Percentiles rank a stretch among this genome's conserved stretches.
Evolutionary conservation across 2,113 vertebrate genomes (phyloP).

Genomic region (Paraplagusia blochii): DNA sequence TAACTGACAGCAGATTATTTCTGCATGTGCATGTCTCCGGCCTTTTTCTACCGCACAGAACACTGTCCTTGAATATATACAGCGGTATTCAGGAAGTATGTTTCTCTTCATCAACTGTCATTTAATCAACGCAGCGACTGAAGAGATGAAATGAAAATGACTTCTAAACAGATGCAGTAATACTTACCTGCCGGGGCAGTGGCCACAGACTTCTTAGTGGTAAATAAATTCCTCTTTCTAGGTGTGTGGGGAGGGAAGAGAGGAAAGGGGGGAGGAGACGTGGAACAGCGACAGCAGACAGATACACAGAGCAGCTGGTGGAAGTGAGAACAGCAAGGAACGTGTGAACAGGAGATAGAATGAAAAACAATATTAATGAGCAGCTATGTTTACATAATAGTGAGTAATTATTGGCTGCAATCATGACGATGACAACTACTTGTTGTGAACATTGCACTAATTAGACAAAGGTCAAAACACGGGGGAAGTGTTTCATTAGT

Average conservation of each 20-base stretch:
- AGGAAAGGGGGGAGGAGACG: not conserved
- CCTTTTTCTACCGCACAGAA: constrained; percentile 10
- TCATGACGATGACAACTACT: constrained; percentile 37
- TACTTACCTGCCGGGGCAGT: constrained; percentile 11
- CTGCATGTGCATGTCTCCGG: no score
- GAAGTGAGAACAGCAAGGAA: constrained; percentile 17
- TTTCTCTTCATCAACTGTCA: not conserved
- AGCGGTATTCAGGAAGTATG: not conserved
- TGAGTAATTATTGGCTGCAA: constrained; percentile 29
- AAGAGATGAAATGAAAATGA: constrained; percentile 1
- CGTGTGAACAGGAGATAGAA: constrained; percentile 35
- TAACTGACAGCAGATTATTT: no score
- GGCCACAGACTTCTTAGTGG: constrained; percentile 10
- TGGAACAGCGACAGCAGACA: not conserved
- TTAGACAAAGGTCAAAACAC: constrained; percentile 32
- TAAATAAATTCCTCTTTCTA: constrained; percentile 3
- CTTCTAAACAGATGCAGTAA: constrained; percentile 1
- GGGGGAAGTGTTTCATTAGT: constrained; percentile 31
- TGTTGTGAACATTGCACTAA: constrained; percentile 39
- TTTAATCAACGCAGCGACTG: constrained; percentile 9
- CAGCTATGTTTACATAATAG: constrained; percentile 35
- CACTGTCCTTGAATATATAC: constrained; percentile 3
- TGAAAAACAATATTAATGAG: constrained; percentile 13
- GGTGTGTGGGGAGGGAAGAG: constrained; percentile 3
- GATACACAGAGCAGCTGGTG: constrained; percentile 15